phyloP scores from a whole-genome alignment of 2,113 vertebrate genomes.

The Colossoma macropomum region DNA sequence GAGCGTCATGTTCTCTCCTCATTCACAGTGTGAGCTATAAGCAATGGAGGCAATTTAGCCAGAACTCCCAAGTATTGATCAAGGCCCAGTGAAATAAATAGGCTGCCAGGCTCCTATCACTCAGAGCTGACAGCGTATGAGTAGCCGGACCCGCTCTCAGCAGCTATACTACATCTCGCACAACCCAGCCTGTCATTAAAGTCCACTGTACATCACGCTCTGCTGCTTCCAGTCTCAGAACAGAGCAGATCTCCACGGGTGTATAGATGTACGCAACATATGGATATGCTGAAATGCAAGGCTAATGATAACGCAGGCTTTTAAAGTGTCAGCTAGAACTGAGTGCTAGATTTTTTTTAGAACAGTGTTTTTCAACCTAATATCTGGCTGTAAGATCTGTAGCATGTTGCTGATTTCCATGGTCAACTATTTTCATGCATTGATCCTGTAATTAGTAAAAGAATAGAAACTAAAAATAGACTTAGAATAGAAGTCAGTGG shows the following conservation, averaged over 20 bases:
- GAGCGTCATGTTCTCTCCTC: conserved; percentile 43
- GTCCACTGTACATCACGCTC: conserved; percentile 43
- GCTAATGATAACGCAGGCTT: neutral
- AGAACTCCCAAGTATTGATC: conserved; percentile 59
- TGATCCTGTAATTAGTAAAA: too few species aligned
- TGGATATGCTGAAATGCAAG: neutral
- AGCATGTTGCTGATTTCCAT: neutral
- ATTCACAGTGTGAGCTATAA: conserved; percentile 53
- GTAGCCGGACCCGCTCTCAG: conserved; percentile 44
- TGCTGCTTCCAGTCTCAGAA: conserved; percentile 17
- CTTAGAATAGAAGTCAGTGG: too few species aligned
- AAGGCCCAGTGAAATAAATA: conserved; percentile 60
- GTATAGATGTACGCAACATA: neutral
- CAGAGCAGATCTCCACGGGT: neutral
- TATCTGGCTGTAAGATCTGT: neutral
- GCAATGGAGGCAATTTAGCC: conserved; percentile 61
- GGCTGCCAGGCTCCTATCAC: conserved; percentile 58
- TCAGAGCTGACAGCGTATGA: conserved; percentile 57
- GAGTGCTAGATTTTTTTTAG: neutral
- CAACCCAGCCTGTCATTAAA: conserved; percentile 34
- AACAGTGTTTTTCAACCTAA: neutral
- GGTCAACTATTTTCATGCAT: too few species aligned
- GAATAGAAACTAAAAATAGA: too few species aligned
- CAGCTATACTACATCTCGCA: conserved; percentile 31
- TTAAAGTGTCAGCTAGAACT: neutral